phyloP scores from a whole-genome alignment of 2,797 vertebrate species.

The Vireo griseus region DNA sequence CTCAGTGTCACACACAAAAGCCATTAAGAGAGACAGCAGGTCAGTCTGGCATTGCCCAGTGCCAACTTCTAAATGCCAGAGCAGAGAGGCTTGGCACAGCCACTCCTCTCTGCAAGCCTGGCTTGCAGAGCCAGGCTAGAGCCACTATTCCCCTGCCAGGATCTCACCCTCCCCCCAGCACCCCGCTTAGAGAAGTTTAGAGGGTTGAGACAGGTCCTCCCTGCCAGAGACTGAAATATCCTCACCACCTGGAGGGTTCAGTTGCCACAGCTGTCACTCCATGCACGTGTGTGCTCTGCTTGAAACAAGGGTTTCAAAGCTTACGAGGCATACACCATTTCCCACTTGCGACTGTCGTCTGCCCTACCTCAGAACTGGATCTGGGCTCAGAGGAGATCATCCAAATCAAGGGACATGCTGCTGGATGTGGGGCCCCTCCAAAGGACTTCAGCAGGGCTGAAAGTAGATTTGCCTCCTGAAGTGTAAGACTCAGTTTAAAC shows the following conservation, averaged over 20 bases:
- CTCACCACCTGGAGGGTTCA: neutral
- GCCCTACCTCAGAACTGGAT: neutral
- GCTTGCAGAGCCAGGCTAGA: neutral
- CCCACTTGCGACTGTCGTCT: neutral
- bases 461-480: neutral
- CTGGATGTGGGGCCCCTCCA: neutral
- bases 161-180: neutral
- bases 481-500: neutral
- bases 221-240: neutral
- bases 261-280: slow-evolving; percentile 17
- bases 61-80: slow-evolving; percentile 51
- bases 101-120: neutral
- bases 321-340: neutral
- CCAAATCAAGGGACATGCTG: neutral
- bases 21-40: slow-evolving; percentile 55
- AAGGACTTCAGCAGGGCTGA: neutral
- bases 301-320: neutral
- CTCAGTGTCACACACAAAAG: slow-evolving; percentile 47
- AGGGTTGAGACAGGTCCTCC: neutral
- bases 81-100: neutral
- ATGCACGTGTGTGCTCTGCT: neutral
- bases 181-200: neutral
- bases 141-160: neutral
- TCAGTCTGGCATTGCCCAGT: slow-evolving; percentile 36
- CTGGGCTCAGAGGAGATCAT: neutral